Conservation (phyloP, 1,140 invertebrate genomes). For the Belonocnema kinseyi region DNA sequence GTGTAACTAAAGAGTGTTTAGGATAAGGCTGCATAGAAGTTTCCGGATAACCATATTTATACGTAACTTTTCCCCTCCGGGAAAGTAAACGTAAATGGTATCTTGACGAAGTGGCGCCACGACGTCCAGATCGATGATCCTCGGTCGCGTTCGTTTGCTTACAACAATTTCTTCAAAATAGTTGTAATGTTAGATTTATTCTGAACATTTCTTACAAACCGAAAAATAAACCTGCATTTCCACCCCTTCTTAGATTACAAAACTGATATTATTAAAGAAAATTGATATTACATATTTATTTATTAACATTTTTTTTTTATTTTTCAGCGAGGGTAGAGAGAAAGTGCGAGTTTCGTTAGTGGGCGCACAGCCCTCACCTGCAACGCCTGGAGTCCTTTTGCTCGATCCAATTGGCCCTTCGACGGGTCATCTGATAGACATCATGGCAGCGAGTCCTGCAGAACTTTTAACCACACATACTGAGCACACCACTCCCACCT, state of each 20-base stretch:
- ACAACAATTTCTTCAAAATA: constrained; percentile 15
- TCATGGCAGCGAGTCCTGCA: constrained; percentile 67
- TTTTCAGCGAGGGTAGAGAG: constrained; percentile 72
- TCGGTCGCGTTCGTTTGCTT: constrained; percentile 42
- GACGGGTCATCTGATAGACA: constrained; percentile 49
- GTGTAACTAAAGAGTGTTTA: no score
- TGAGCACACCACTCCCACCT: constrained; percentile 71
- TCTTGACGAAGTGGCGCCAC: constrained; percentile 36
- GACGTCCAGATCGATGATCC: constrained; percentile 54
- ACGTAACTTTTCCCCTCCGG: neutral
- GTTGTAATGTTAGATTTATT: neutral
- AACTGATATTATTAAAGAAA: no score
- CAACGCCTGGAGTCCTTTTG: constrained; percentile 72
- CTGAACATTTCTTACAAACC: no score
- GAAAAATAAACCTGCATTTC: no score
- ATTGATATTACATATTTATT: neutral
- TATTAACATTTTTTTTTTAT: constrained; percentile 18
- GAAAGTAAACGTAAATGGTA: constrained; percentile 20
- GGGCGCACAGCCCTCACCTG: constrained; percentile 70
- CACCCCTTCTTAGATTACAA: no score
- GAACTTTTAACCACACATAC: constrained; percentile 73
- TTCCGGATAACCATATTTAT: neutral
- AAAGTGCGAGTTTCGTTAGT: constrained; percentile 73
- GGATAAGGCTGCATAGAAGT: no score
- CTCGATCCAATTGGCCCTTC: constrained; percentile 67